Evolutionary conservation across 2,888 invertebrate species (phyloP).

Genomic region (Serrognathus titanus): DNA sequence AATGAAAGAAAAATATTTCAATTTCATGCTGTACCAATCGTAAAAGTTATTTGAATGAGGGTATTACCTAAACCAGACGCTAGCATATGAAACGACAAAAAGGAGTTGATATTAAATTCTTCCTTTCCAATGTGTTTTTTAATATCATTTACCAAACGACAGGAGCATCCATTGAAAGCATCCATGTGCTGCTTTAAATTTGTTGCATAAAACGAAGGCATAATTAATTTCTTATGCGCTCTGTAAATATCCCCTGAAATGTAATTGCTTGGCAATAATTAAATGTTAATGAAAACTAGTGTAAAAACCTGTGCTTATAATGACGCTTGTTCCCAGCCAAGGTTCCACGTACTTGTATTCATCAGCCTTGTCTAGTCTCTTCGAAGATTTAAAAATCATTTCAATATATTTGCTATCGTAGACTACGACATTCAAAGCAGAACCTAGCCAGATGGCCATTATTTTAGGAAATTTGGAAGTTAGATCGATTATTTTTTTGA

Average conservation of each 20-base stretch:
- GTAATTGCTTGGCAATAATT: background rate
- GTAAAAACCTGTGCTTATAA: slow-evolving; percentile 69
- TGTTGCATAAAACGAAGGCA: background rate
- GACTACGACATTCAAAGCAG: background rate
- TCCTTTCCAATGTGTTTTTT: background rate
- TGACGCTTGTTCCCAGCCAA: slow-evolving; percentile 78
- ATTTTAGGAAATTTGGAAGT: background rate
- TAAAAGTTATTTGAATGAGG: background rate
- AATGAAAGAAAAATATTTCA: too few relatives aligned
- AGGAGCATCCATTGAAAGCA: background rate
- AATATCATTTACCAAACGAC: background rate
- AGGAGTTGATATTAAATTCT: background rate
- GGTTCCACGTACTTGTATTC: slow-evolving; percentile 80
- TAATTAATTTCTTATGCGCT: background rate
- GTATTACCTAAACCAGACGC: background rate
- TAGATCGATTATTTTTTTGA: too few relatives aligned
- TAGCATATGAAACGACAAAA: background rate
- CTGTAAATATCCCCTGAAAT: background rate
- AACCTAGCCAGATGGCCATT: background rate
- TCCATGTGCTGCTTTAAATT: background rate
- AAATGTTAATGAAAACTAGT: background rate
- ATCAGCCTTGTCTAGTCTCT: background rate
- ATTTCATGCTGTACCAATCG: background rate
- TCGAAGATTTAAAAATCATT: background rate
- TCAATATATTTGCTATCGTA: background rate